A percentile compares a stretch with the other conserved stretches of the same genome.
phyloP scores from a whole-genome alignment of 2,113 vertebrate species.

The Nipponia nippon region DNA sequence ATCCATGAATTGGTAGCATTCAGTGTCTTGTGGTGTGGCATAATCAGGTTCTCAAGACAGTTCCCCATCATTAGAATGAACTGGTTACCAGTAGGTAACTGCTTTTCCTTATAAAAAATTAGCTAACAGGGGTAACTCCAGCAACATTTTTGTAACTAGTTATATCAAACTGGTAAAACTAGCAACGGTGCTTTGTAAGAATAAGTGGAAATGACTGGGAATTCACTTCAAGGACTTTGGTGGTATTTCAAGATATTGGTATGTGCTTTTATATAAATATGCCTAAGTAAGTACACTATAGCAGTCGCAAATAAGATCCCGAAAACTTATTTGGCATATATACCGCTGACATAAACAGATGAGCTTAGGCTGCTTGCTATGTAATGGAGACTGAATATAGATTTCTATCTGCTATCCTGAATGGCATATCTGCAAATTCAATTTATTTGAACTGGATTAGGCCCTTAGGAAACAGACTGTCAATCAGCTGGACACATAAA shows the following conservation, averaged over 20 bases:
- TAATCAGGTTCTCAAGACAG: neutral
- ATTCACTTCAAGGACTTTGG: neutral
- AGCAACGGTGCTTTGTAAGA: neutral
- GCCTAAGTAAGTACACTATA: rapidly evolving
- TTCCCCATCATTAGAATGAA: neutral
- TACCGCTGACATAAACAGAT: no score
- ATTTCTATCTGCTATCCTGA: neutral
- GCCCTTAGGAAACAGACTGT: no score
- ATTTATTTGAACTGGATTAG: neutral
- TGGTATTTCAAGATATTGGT: neutral
- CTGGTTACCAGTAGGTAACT: no score
- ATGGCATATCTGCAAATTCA: neutral
- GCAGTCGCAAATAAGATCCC: neutral
- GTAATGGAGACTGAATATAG: no score
- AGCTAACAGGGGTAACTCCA: neutral
- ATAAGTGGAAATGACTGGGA: neutral
- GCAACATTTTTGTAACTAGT: neutral
- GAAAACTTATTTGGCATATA: neutral
- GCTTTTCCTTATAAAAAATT: neutral
- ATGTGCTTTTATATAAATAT: neutral
- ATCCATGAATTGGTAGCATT: rapidly evolving
- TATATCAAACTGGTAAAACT: neutral
- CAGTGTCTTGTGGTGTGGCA: neutral
- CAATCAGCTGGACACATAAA: neutral
- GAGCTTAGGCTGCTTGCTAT: no score